Evolutionary conservation across 1,140 invertebrate species (phyloP).

Genomic region (Arion vulgaris): DNA sequence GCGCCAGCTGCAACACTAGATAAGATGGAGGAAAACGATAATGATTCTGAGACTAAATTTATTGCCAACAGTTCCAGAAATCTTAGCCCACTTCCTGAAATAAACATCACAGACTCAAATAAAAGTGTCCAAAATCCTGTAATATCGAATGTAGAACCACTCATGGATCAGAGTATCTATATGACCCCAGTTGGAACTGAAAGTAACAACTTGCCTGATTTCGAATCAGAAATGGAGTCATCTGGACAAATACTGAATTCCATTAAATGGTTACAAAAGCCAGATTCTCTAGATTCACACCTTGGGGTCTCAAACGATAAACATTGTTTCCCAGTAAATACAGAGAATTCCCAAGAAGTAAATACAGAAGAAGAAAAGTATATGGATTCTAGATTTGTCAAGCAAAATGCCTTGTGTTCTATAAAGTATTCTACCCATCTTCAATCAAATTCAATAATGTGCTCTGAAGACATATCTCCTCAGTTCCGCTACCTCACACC

Average conservation of each 20-base stretch:
- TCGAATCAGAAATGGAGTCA: neutral
- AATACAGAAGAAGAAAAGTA: neutral
- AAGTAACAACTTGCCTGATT: neutral
- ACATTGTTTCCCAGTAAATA: too few species aligned
- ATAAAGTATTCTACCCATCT: neutral
- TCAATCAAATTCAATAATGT: neutral
- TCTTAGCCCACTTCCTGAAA: conserved; percentile 28
- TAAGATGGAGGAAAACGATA: neutral
- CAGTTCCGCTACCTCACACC: neutral
- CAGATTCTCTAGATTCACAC: neutral
- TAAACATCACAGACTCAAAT: neutral
- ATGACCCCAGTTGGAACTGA: neutral
- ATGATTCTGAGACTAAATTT: neutral
- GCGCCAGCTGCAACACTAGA: neutral
- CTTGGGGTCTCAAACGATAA: neutral
- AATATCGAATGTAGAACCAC: neutral
- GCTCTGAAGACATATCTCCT: neutral
- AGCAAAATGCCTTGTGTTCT: neutral
- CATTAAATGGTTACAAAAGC: too few species aligned
- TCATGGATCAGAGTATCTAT: neutral
- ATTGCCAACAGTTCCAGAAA: conserved; percentile 8
- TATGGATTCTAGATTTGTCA: neutral
- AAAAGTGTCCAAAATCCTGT: neutral
- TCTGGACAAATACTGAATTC: neutral
- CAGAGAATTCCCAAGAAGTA: neutral